Percentiles rank a stretch among this genome's conserved stretches.
Conservation (phyloP, 2,888 invertebrate genomes). For the Leptogaster cylindrica region DNA sequence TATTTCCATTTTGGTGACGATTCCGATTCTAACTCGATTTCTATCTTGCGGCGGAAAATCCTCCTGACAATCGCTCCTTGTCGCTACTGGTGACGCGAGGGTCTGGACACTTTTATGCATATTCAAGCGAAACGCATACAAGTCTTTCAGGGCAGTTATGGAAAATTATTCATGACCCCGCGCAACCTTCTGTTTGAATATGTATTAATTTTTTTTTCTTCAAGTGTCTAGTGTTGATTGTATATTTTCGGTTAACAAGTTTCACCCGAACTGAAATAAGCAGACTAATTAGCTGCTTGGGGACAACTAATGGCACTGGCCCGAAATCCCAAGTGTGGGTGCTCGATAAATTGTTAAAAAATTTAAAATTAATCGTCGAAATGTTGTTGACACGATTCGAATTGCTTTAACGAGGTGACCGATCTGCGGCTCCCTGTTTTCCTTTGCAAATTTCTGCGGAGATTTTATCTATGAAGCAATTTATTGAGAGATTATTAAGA, state of each 20-base stretch:
- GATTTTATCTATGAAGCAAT: neutral
- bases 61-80: too few relatives aligned
- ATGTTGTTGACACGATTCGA: conserved; percentile 14
- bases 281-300: conserved; percentile 30
- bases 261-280: conserved; percentile 16
- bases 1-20: conserved; percentile 6
- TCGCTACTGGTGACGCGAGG: neutral
- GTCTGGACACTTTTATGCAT: neutral
- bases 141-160: conserved; percentile 13
- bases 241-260: conserved; percentile 34
- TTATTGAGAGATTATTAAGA: conserved; percentile 10
- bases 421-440: neutral
- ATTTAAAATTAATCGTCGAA: conserved; percentile 33
- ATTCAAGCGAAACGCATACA: neutral
- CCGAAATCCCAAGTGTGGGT: conserved; percentile 4
- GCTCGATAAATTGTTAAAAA: conserved; percentile 11
- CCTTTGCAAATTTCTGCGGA: conserved; percentile 1
- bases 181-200: conserved; percentile 19
- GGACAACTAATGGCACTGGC: neutral
- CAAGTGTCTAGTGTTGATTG: conserved; percentile 17
- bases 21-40: conserved; percentile 6
- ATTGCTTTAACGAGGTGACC: neutral
- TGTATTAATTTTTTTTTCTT: conserved; percentile 19
- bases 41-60: too few relatives aligned
- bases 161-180: conserved; percentile 37